Conservation (phyloP, 2,888 invertebrate species). For the Cheilosia impressa region DNA sequence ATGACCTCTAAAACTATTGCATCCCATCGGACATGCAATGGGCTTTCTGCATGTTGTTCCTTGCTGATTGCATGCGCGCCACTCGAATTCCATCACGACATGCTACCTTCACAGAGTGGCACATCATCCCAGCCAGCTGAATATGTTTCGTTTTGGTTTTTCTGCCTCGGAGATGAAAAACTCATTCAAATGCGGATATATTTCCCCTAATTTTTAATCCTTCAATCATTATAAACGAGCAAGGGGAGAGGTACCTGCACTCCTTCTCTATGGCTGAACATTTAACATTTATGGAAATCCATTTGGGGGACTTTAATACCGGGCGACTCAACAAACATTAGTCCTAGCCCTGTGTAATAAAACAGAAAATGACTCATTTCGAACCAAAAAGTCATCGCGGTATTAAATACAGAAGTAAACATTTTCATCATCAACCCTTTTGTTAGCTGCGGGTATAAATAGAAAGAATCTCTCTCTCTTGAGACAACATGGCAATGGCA, state of each 20-base stretch:
- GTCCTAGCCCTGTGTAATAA: neutral
- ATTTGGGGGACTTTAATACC: slow-evolving; percentile 7
- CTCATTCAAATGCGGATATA: neutral
- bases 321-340: neutral
- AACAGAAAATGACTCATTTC: slow-evolving; percentile 10
- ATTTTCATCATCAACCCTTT: slow-evolving; percentile 39
- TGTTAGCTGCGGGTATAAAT: neutral
- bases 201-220: slow-evolving; percentile 36
- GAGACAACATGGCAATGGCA: slow-evolving; percentile 1
- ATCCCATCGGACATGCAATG: slow-evolving; percentile 47
- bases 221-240: slow-evolving; percentile 16
- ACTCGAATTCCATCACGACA: slow-evolving; percentile 49
- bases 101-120: slow-evolving; percentile 4
- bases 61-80: slow-evolving; percentile 26
- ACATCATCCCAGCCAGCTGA: neutral
- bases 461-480: neutral
- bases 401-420: slow-evolving; percentile 56
- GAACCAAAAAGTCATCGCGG: slow-evolving; percentile 45
- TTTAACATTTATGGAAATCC: slow-evolving; percentile 55
- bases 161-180: no score
- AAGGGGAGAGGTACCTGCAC: neutral
- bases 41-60: slow-evolving; percentile 15
- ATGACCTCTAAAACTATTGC: slow-evolving; percentile 46
- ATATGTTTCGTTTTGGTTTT: no score
- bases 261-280: slow-evolving; percentile 6